Base-by-base conservation (phyloP, 2,888 invertebrate species). In the Sarcophaga carnaria region DNA sequence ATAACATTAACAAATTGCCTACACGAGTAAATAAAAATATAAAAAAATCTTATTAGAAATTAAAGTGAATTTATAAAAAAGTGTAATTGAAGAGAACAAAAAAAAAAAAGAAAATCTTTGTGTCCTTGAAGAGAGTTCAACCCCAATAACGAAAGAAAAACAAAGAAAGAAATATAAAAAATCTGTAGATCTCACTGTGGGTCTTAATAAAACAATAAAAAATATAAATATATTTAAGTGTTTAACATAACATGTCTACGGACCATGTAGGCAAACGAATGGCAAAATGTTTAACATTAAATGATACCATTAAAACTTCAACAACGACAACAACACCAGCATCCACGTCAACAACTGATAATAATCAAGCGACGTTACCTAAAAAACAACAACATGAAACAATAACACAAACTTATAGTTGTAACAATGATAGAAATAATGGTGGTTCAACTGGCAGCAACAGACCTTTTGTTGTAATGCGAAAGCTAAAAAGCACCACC, bases 201-300 rank as follows among this genome's bases (percentile, higher is more conserved):
- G 14, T 80, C 27, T 45, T 66, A 71, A 67, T 78, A 8, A 59
- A 69, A 66, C 0, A 37, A 59, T 20, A n/a, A 54, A 49, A 63
- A 74, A 49, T 2, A 54, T 54, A 54, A 77, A 47, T 54, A 22
- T 1, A 25, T 75, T 71, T 25, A 64, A 62, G 8, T 76, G 66
- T 62, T 71, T 25, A 64, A 62, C 37, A 81, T 78, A 87, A 74
- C 69, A 87, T 87, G 86, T 84, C 87, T 86, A 80, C 72, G 62
- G 83, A 87, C 66, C 83, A 87, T 84, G 86, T 81, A 70, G 83
- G 49, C 81, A 84, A 83, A 66, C 81, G 83, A 49, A 87, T 87
- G 69, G 60, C 80, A 22, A 87, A 84, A 78, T 74, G 75, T 84
- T 81, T 84, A 79, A 87, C 63, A 59, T 47, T 87, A 67, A 81